Base-by-base conservation (phyloP, 2,888 invertebrate species). In the Lycocerus yunnanus region DNA sequence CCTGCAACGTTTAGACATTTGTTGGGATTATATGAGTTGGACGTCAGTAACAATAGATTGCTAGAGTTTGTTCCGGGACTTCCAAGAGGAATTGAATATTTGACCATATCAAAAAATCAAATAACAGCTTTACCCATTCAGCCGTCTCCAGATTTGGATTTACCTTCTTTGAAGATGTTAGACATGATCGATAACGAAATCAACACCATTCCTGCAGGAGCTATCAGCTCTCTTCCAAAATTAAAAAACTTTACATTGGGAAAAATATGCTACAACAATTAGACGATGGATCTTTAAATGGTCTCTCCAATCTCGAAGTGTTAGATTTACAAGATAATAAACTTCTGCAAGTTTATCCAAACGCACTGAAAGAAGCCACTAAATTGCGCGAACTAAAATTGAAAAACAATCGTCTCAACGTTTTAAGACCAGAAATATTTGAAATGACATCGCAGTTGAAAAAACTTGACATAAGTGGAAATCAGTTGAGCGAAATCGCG, bases 121-220 rank as follows among this genome's bases (percentile, higher is more conserved):
- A 93, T 95, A 70, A 88, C 90, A 5, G 88, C 87, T 60, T 85
- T 95, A 61, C 94, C 95, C 6, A 84, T 88, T 3, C 86, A 91
- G 15, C 91, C 92, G 0, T 92, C 92, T 1, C 92, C 92, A 67
- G 92, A 92, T 83, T 86, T 94, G 70, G 92, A 93, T 80, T 86
- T 95, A 75, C 94, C 95, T 0, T 90, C 92, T 58, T 84, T 95
- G 61, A 89, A 93, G 82, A 91, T 93, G 84, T 84, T 95, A 20
- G 95, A 96, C 85, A 88, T 95, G 61, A 93, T 93, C 63, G 90
- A 89, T 61, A 96, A 96, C 83, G 92, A 91, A 1, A 90, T 96
- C 68, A 92, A 93, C 81, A 91, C 90, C 82, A 89, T 96, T 69
- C 89, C 91, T 0, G 88, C 91, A 13, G 92, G 91, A 13, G 89